Percentiles rank a stretch among this genome's conserved stretches.
phyloP scores from a whole-genome alignment of 1,140 invertebrate genomes.

The Meloidogyne hapla region DNA sequence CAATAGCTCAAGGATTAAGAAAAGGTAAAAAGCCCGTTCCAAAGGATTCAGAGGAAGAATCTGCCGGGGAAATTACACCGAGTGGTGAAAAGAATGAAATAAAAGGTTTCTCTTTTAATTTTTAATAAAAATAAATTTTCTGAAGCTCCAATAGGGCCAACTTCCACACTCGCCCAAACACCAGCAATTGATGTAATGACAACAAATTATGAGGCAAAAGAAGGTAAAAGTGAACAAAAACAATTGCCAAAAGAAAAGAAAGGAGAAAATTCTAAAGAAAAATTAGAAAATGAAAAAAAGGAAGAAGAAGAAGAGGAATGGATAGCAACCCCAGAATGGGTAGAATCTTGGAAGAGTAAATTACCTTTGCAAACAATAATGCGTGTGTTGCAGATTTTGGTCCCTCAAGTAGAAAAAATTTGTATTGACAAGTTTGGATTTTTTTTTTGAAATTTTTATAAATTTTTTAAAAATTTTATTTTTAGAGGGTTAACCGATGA shows the following conservation, averaged over 20 bases:
- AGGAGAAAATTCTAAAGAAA: conserved; percentile 22
- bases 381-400: conserved; percentile 92
- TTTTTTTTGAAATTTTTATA: too few relatives aligned
- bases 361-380: conserved; percentile 97
- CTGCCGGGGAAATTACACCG: conserved; percentile 66
- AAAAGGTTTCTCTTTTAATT: background rate
- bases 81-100: background rate
- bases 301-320: conserved; percentile 67
- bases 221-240: conserved; percentile 66
- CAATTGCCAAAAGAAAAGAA: conserved; percentile 64
- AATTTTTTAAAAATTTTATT: conserved; percentile 40
- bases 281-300: background rate
- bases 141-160: conserved; percentile 59
- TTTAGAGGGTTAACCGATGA: conserved; percentile 94
- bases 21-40: conserved; percentile 36
- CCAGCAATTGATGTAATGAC: conserved; percentile 91
- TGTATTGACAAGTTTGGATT: conserved; percentile 90
- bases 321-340: conserved; percentile 88
- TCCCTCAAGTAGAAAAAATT: conserved; percentile 99
- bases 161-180: conserved; percentile 77
- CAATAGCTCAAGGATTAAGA: conserved; percentile 58
- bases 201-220: conserved; percentile 10
- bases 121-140: conserved; percentile 4
- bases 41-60: conserved; percentile 13
- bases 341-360: conserved; percentile 89